A percentile compares a stretch with the other conserved stretches of the same genome.
These are phyloP conservation scores for Accipiter cooperii DNA, from an alignment of 2,113 vertebrate species.

Conservation along the genomic window DNA sequence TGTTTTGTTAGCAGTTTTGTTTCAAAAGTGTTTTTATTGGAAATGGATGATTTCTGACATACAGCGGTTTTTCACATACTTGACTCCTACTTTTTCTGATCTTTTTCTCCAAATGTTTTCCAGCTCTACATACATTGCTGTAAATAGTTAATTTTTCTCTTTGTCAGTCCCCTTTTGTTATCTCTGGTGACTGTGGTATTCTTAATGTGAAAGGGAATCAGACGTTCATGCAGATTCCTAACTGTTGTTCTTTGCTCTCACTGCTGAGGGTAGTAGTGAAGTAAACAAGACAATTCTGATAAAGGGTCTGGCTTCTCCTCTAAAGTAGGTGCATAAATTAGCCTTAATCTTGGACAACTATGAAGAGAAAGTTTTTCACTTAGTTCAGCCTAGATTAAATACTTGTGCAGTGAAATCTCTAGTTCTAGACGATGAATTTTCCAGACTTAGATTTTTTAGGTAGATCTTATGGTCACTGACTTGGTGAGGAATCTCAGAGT, in stretches of 20 bases:
- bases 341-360: not conserved
- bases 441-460: not conserved
- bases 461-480: not conserved
- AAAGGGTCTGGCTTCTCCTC: not conserved
- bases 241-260: not conserved
- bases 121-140: not conserved
- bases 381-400: not conserved
- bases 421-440: not conserved
- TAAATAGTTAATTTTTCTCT: not conserved
- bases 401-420: not conserved
- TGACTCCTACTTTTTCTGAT: not conserved
- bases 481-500: not conserved
- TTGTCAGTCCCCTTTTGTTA: not conserved
- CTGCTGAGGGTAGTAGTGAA: not conserved
- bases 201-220: not conserved
- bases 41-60: not conserved
- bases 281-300: not conserved
- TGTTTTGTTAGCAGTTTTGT: not conserved
- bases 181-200: not conserved
- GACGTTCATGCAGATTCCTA: not conserved
- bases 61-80: not conserved
- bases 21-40: not conserved
- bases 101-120: not conserved
- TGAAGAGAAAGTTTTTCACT: not conserved
- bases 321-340: not conserved